Conservation (phyloP, 1,140 invertebrate species). For the Bombus soroeensis region DNA sequence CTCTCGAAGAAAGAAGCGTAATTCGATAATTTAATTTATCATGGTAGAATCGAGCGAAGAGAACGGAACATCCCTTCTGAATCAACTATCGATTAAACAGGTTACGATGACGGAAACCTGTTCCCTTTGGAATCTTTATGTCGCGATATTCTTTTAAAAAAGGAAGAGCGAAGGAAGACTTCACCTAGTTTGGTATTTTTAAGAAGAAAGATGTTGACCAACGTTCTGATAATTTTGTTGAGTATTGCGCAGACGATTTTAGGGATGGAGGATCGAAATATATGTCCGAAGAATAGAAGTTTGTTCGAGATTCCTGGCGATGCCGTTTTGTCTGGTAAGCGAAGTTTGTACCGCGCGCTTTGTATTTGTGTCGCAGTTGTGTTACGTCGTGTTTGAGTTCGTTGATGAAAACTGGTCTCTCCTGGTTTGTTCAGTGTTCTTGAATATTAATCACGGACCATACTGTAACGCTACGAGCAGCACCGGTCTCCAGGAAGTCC, state of each 20-base stretch:
- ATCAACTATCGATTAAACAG: conserved; percentile 72
- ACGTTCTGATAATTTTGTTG: conserved; percentile 43
- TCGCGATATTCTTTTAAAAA: background rate
- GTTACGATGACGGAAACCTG: background rate
- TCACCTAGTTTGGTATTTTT: too few relatives aligned
- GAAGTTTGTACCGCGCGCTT: background rate
- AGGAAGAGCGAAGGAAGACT: too few relatives aligned
- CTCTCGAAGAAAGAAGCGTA: background rate
- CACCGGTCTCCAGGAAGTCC: conserved; percentile 78
- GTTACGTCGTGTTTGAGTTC: background rate
- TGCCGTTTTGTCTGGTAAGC: conserved; percentile 75
- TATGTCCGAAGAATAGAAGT: conserved; percentile 70
- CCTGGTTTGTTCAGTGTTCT: conserved; percentile 73
- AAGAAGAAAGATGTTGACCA: conserved; percentile 5
- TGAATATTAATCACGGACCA: conserved; percentile 78
- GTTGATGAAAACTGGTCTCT: background rate
- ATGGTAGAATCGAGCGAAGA: background rate
- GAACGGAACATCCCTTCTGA: background rate
- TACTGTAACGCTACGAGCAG: conserved; percentile 78
- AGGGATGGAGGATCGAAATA: conserved; percentile 48
- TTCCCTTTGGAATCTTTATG: background rate
- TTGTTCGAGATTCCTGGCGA: conserved; percentile 75
- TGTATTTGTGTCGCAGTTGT: too few relatives aligned
- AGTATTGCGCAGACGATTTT: conserved; percentile 37
- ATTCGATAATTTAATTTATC: background rate